Percentiles rank a stretch among this genome's conserved stretches.
Evolutionary conservation across 2,888 invertebrate genomes (phyloP).

Genomic region (Oxytorus armatus): DNA sequence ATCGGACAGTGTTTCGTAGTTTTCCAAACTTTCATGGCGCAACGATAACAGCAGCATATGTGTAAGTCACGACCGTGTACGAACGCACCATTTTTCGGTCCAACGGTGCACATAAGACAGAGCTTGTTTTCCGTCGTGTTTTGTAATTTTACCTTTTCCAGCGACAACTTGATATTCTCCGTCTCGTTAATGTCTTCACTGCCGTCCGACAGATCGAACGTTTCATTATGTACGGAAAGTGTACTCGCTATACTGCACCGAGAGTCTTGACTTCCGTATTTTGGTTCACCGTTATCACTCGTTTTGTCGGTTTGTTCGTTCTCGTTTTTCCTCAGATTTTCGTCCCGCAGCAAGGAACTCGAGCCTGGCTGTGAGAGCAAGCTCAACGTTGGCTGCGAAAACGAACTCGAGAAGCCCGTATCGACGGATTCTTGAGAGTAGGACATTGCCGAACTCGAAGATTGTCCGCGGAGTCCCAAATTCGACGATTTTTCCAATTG

Average conservation of each 20-base stretch:
- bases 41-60: constrained; percentile 90
- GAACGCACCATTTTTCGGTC: constrained; percentile 89
- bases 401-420: constrained; percentile 34
- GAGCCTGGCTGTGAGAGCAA: constrained; percentile 15
- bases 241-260: constrained; percentile 45
- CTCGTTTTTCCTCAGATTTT: background rate
- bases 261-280: constrained; percentile 53
- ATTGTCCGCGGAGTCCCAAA: background rate
- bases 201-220: constrained; percentile 1
- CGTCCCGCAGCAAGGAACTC: constrained; percentile 23
- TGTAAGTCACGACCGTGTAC: constrained; percentile 89
- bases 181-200: constrained; percentile 14
- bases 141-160: constrained; percentile 18
- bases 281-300: constrained; percentile 3
- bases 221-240: background rate
- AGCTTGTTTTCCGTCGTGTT: constrained; percentile 79
- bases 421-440: constrained; percentile 45
- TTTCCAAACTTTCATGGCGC: constrained; percentile 89
- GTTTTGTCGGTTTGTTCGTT: constrained; percentile 11
- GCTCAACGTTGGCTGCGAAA: background rate
- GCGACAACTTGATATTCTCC: constrained; percentile 24
- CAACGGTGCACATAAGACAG: constrained; percentile 88
- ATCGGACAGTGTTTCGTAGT: constrained; percentile 88
- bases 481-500: constrained; percentile 14
- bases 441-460: background rate